Evolutionary conservation across 2,113 vertebrate species (phyloP).

Genomic region (Excalfactoria chinensis): DNA sequence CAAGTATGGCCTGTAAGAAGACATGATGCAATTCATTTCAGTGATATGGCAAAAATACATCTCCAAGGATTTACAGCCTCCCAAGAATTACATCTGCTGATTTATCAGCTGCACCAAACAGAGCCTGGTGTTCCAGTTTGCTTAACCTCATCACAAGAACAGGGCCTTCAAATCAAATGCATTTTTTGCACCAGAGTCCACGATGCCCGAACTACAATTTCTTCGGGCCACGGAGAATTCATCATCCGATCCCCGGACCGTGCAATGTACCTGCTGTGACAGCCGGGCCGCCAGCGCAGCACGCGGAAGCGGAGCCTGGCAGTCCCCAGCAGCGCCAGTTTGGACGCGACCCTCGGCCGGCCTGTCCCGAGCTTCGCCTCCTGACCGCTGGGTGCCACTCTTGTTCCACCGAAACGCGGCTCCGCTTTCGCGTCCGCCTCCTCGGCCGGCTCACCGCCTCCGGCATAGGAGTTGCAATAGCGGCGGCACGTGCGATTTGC

Average conservation of each 20-base stretch:
- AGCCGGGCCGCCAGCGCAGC: not conserved
- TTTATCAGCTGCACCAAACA: not conserved
- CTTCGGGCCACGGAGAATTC: not conserved
- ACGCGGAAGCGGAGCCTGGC: too few species aligned
- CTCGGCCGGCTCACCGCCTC: not conserved
- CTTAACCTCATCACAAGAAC: not conserved
- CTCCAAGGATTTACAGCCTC: not conserved
- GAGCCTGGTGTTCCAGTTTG: not conserved
- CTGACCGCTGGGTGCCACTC: constrained; percentile 71
- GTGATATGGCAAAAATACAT: not conserved
- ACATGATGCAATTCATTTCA: not conserved
- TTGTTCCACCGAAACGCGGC: constrained; percentile 44
- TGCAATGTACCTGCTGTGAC: not conserved
- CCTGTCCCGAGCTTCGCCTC: not conserved
- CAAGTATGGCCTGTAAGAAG: not conserved
- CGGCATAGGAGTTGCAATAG: not conserved
- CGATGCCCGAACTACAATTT: not conserved
- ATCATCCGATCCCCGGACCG: not conserved
- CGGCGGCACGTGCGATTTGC: not conserved
- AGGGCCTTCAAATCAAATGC: not conserved
- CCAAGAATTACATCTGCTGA: not conserved
- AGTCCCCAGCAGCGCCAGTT: too few species aligned
- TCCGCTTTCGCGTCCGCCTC: not conserved
- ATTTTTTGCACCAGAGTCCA: not conserved
- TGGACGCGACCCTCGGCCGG: not conserved